These are phyloP conservation scores for Antennarius striatus DNA, from an alignment of 2,113 vertebrate species.

Conservation along the genomic window DNA sequence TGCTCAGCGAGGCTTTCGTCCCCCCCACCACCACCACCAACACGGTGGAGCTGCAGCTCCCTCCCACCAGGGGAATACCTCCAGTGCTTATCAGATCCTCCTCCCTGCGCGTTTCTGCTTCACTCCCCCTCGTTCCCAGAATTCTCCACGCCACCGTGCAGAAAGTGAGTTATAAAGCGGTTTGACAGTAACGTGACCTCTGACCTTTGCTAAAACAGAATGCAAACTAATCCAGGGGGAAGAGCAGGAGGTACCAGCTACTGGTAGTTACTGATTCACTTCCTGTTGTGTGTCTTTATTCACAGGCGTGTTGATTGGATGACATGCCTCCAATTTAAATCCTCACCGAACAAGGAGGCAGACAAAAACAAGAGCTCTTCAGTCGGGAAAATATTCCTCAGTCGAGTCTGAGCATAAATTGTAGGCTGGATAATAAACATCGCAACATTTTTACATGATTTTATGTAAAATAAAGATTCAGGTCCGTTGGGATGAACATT, in stretches of 20 bases:
- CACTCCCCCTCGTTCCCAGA: slow-evolving; percentile 7
- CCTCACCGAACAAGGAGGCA: background rate
- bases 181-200: slow-evolving; percentile 40
- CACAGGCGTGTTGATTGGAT: no score
- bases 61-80: slow-evolving; percentile 61
- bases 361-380: background rate
- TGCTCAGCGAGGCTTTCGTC: slow-evolving; percentile 33
- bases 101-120: slow-evolving; percentile 33
- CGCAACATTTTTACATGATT: background rate
- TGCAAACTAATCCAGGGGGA: slow-evolving; percentile 60
- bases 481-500: background rate
- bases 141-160: background rate
- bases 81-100: slow-evolving; percentile 58
- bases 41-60: slow-evolving; percentile 37
- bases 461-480: background rate
- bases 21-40: slow-evolving; percentile 25
- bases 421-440: slow-evolving; percentile 2
- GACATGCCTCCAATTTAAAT: background rate
- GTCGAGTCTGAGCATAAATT: no score
- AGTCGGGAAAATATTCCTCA: background rate
- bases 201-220: slow-evolving; percentile 47
- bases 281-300: no score
- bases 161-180: background rate
- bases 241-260: slow-evolving; percentile 49
- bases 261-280: background rate